Evolutionary conservation across 1,140 invertebrate species (phyloP), one percentile per base, ranked within the genome.

Genomic region (Nilaparvata lugens): DNA sequence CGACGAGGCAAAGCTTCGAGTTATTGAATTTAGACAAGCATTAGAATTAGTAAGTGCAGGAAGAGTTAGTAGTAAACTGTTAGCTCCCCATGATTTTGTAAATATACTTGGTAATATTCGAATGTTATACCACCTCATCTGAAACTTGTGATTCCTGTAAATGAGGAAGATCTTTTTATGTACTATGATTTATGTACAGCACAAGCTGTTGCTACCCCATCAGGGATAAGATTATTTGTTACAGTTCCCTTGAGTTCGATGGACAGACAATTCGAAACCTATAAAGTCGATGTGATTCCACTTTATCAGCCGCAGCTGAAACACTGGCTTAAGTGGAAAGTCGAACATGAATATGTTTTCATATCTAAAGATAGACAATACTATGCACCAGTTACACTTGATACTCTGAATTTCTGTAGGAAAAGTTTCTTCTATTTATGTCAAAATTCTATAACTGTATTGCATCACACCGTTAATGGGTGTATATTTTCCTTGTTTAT

Each of bases 291-390:
- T 19, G 19, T 25, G 25, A 25, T 54, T 28, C 52, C 52, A 28
- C 31, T 54, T 3, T 54, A 54, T 25, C 19, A 23, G 52, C 16
- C 16, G 9, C 11, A 6, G 16, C 5, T 54, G 16, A 21, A 54
- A 13, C 52, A 54, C 31, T 54, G 52, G 52, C 16, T 54, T 14
- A 54, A 54, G n/a, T 54, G 52, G 52, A 1, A 54, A 21, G 31
- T 54, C n/a, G 24, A 19, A 21, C 2, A 18, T 54, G 24, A 25
- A 3, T 54, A 54, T 54, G 2, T 54, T 2, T 25, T 54, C 2
- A 28, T 54, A 21, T 19, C 52, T 24, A 54, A 25, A 25, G 52
- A 54, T 14, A 54, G 52, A 19, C 52, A 54, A 25, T 54, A 54
- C n/a, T 54, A 23, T 54, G 52, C 24, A 5, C 13, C 52, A 54